Base-by-base conservation (phyloP, 2,888 invertebrate species). In the Pemphredon lugubris region DNA sequence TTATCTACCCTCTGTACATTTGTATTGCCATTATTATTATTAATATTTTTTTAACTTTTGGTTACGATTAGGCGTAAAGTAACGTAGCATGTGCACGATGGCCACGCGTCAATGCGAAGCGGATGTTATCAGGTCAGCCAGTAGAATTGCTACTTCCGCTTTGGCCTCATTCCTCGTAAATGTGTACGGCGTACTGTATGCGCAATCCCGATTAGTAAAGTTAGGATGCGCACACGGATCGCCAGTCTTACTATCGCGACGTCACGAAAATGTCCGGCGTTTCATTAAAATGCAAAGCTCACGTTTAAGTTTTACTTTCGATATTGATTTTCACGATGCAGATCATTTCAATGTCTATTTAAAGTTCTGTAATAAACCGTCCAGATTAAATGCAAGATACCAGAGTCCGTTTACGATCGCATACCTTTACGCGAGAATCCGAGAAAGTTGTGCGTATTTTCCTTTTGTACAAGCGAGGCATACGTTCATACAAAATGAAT, bases 81-180 rank as follows among this genome's bases (percentile, higher is more conserved):
- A n/a, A n/a, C 3, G 34, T 42, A 54, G 64, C 77, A 67, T 74
- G 74, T 77, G 76, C 34, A 66, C 37, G 21, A 9, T 34, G 23
- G 45, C 50, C 61, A 54, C 42, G 42, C 45, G 57, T 21, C 20
- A 70, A 60, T 54, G 61, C 61, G 75, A 61, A 67, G 64, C 72
- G 75, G 69, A 80, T 85, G 82, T 80, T 84, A 83, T 82, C 80
- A 79, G 83, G 76, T 81, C 77, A 75, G 81, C 79, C 79, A 84
- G 78, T 84, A 84, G 81, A 81, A 81, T 82, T 77, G 82, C 77
- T 71, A 83, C 81, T 86, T 86, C 86, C 86, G 84, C 79, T 83
- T 84, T 78, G 82, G 80, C 78, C 83, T 83, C 81, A 79, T 84
- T 85, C 69, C 73, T 23, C 32, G 44, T 48, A 69, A 58, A 37